These are phyloP conservation scores for Didymodactylos carnosus DNA, from an alignment of 2,888 invertebrate species.

Conservation along the genomic window DNA sequence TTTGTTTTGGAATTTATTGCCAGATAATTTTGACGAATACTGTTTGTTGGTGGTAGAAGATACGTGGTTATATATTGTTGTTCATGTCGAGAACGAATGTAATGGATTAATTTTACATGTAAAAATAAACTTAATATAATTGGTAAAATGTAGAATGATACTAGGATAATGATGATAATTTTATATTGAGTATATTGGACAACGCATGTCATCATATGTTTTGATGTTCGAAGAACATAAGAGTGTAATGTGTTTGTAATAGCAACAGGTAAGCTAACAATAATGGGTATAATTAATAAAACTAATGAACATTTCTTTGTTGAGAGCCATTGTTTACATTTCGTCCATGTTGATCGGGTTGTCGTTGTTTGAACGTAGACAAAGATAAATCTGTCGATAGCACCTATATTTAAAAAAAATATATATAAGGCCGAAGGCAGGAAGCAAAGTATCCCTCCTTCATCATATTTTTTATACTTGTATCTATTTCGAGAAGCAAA, in stretches of 20 bases:
- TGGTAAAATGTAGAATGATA: not conserved
- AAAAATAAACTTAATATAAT: not conserved
- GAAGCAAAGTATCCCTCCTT: too few species aligned
- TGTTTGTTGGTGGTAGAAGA: not conserved
- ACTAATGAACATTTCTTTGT: not conserved
- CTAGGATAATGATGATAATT: not conserved
- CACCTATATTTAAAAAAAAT: not conserved
- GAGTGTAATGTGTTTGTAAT: not conserved
- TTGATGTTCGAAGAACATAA: not conserved
- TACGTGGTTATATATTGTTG: not conserved
- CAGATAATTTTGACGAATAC: not conserved
- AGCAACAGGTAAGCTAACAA: not conserved
- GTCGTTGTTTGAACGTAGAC: not conserved
- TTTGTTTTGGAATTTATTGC: not conserved
- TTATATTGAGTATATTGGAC: not conserved
- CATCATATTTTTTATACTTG: too few species aligned
- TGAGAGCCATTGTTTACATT: not conserved
- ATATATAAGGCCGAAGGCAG: too few species aligned
- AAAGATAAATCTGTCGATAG: not conserved
- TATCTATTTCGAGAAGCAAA: too few species aligned
- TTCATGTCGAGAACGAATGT: not conserved
- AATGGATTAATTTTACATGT: not conserved
- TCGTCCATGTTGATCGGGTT: not conserved
- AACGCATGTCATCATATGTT: not conserved
- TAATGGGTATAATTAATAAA: not conserved